Conservation (phyloP, 2,797 vertebrate species). For the Acrocephalus scirpaceus region DNA sequence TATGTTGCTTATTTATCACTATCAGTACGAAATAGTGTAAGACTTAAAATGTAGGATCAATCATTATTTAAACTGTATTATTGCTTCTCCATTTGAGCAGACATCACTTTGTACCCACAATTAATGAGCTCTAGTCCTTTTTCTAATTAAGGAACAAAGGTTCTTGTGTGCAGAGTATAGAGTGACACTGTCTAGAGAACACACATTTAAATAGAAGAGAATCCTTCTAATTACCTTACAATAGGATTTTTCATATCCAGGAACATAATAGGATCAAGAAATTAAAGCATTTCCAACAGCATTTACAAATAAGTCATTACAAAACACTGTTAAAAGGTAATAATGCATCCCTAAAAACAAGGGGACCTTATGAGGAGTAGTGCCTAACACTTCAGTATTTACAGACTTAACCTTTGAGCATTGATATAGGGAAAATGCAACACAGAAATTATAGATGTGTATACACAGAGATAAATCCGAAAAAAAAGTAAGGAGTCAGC, state of each 20-base stretch:
- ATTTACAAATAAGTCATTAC: slow-evolving; percentile 73
- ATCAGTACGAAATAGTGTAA: not conserved
- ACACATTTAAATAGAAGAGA: slow-evolving; percentile 57
- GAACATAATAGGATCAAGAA: slow-evolving; percentile 70
- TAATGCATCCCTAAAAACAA: slow-evolving; percentile 51
- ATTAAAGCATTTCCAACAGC: slow-evolving; percentile 63
- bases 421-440: slow-evolving; percentile 4
- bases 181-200: slow-evolving; percentile 69
- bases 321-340: slow-evolving; percentile 67
- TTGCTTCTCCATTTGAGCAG: slow-evolving; percentile 58
- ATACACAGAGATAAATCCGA: not conserved
- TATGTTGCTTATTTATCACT: slow-evolving; percentile 35
- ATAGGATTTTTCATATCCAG: slow-evolving; percentile 75
- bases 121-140: slow-evolving; percentile 74
- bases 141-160: slow-evolving; percentile 79
- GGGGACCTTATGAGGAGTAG: not conserved
- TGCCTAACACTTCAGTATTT: slow-evolving; percentile 35
- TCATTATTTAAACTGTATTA: slow-evolving; percentile 61
- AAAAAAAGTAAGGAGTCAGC: slow-evolving; percentile 4
- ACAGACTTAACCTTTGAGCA: slow-evolving; percentile 53
- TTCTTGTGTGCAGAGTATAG: slow-evolving; percentile 61
- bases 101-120: slow-evolving; percentile 71
- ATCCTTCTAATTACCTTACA: slow-evolving; percentile 76
- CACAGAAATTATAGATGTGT: slow-evolving; percentile 33
- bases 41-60: slow-evolving; percentile 19